Base-by-base conservation (phyloP, 2,888 invertebrate genomes). In the Clusia tigrina region DNA sequence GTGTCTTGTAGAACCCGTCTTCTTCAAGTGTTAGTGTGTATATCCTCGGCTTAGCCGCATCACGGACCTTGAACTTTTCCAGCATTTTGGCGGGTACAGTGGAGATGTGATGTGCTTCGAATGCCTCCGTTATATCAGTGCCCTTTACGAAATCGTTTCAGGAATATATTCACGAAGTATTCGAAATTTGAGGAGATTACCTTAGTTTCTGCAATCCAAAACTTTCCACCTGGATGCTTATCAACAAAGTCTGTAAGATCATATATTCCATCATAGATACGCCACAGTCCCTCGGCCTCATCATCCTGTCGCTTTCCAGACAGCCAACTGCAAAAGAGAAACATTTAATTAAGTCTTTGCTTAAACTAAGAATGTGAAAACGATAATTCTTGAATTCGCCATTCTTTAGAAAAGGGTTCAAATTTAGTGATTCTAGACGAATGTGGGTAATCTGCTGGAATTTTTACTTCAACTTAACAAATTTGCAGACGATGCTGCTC, bases 221-320 rank as follows among this genome's bases (percentile, higher is more conserved):
- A 90, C 0, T 85, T 74, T 1, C 96, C 94, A 37, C 96, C 95
- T 0, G 97, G 98, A 86, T 98, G 98, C 53, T 85, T 86, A 2
- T 88, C 82, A 3, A 92, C 85, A 80, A 95, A 98, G 20, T 87
- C 86, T 0, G 89, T 89, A 23, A 98, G 86, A 83, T 98, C 94
- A 81, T 97, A 98, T 22, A 98, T 84, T 52, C 86, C 85, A 80
- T 93, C 87, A 69, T 90, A 86, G 20, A 94, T 87, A 69, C 94
- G 86, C 94, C 94, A 94, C 2, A 92, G 80, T n/a, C 88, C 89
- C 78, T 92, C 91, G 0, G 91, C 91, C 2, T 89, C 89, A 69
- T 92, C 92, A 68, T 90, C 89, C 71, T 85, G 78, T 17, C 86
- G 85, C 76, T 91, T 90, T 2, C 89, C 90, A 48, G 86, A 83